A percentile compares a stretch with the other conserved stretches of the same genome.
phyloP scores from a whole-genome alignment of 2,888 invertebrate genomes.

The Euclidia mi region DNA sequence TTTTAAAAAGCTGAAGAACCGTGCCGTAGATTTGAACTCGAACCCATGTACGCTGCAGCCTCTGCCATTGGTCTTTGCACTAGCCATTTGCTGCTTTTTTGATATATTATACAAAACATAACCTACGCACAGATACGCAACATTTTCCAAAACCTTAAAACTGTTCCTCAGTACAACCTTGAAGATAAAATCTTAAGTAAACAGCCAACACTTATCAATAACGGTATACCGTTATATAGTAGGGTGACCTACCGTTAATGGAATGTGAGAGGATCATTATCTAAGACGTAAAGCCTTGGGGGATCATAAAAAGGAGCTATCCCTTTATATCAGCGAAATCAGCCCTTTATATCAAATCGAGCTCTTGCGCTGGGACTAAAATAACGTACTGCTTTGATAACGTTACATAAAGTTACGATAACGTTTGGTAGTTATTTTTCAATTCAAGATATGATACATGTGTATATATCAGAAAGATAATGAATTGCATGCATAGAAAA shows the following conservation, averaged over 20 bases:
- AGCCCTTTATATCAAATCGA: constrained; percentile 49
- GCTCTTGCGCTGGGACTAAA: constrained; percentile 37
- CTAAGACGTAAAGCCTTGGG: constrained; percentile 40
- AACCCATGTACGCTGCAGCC: too few relatives aligned
- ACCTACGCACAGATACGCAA: too few relatives aligned
- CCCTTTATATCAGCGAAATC: constrained; percentile 56
- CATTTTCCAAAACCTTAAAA: not conserved
- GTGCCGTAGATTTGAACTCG: too few relatives aligned
- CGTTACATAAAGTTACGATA: too few relatives aligned
- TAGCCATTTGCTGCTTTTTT: too few relatives aligned
- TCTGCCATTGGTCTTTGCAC: too few relatives aligned
- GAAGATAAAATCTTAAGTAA: constrained; percentile 9
- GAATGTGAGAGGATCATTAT: constrained; percentile 51
- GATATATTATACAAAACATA: too few relatives aligned
- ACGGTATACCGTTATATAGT: constrained; percentile 24
- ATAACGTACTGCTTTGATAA: constrained; percentile 26
- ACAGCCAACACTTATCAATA: constrained; percentile 27
- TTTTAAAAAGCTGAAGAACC: too few relatives aligned
- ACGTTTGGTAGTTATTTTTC: too few relatives aligned
- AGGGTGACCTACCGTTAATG: constrained; percentile 42
- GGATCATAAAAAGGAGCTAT: constrained; percentile 55
- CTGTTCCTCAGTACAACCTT: not conserved
- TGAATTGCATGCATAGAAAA: too few relatives aligned
- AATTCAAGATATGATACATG: too few relatives aligned
- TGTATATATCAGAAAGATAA: too few relatives aligned